Evolutionary conservation across 2,888 invertebrate species (phyloP).

Genomic region (Drosophila suboccidentalis): DNA sequence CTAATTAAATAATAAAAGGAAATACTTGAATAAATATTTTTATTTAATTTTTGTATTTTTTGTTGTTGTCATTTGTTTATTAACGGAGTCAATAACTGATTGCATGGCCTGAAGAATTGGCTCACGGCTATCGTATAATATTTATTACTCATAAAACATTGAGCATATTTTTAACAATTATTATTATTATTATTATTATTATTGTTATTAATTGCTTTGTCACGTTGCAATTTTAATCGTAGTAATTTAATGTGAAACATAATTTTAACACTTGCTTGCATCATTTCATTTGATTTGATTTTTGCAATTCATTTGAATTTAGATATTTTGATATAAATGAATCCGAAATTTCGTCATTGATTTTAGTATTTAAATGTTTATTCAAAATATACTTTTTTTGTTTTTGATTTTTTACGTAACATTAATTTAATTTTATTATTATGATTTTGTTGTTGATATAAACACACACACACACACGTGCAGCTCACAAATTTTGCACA

Average conservation of each 20-base stretch:
- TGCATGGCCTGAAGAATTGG: conserved; percentile 20
- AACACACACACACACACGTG: conserved; percentile 8
- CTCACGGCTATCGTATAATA: conserved; percentile 24
- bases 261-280: conserved; percentile 2
- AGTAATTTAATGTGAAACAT: background rate
- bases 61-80: conserved; percentile 6
- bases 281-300: background rate
- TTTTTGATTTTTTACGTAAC: background rate
- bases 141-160: conserved; percentile 3
- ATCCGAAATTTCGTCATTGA: background rate
- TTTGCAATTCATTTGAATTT: background rate
- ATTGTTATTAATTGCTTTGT: conserved; percentile 12
- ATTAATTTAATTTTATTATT: background rate
- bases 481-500: conserved; percentile 39
- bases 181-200: conserved; percentile 5
- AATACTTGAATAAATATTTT: conserved; percentile 26
- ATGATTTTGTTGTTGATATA: background rate
- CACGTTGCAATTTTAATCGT: conserved; percentile 14
- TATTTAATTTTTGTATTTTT: background rate
- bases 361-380: background rate
- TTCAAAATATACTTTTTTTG: background rate
- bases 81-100: conserved; percentile 35
- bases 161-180: background rate
- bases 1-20: conserved; percentile 56
- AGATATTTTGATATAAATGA: no score